phyloP scores from a whole-genome alignment of 2,888 invertebrate genomes.

The Euplagia quadripunctaria region DNA sequence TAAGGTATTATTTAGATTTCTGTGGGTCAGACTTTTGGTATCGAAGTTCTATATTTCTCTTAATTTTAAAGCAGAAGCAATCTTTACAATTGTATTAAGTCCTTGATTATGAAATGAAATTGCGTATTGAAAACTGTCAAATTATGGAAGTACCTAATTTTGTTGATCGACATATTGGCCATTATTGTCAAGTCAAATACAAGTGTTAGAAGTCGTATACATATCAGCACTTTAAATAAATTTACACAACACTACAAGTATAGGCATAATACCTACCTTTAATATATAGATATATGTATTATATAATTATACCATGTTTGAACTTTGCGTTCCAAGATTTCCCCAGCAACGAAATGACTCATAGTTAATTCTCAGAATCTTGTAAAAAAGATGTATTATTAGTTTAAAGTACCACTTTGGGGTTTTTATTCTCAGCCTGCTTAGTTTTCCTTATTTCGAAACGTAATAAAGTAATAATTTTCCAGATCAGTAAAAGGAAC shows the following conservation, averaged over 20 bases:
- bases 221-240: neutral
- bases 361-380: neutral
- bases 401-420: neutral
- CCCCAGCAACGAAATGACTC: neutral
- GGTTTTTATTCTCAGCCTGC: neutral
- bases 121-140: neutral
- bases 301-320: neutral
- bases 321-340: neutral
- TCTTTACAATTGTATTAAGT: neutral
- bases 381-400: neutral
- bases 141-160: too few relatives aligned
- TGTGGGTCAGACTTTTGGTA: too few relatives aligned
- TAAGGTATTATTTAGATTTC: too few relatives aligned
- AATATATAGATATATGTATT: too few relatives aligned
- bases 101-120: neutral
- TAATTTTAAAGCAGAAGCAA: neutral
- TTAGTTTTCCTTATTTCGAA: neutral
- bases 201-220: too few relatives aligned
- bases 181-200: too few relatives aligned
- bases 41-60: neutral
- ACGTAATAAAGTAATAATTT: neutral
- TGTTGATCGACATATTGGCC: too few relatives aligned
- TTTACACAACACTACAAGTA: neutral
- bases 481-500: neutral
- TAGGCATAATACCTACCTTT: neutral